These are phyloP conservation scores for Octonoba sinensis DNA, from an alignment of 2,888 invertebrate genomes.

Conservation along the genomic window DNA sequence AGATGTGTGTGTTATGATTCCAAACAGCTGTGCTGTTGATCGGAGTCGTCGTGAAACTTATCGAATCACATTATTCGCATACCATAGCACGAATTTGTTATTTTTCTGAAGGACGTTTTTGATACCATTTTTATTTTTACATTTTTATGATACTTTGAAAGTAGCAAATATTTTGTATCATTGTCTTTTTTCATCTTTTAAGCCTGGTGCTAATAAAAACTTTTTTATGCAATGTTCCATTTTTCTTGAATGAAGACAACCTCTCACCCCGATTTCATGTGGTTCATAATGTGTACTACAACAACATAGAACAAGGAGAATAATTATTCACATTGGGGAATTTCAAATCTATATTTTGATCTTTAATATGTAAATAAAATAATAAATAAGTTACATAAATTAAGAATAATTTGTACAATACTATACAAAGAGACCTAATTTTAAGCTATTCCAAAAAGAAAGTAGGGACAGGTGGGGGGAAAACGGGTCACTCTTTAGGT, in stretches of 20 bases:
- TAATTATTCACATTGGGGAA: too few species aligned
- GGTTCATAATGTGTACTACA: too few species aligned
- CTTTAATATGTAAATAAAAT: too few species aligned
- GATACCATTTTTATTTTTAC: conserved; percentile 42
- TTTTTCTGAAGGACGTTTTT: conserved; percentile 27
- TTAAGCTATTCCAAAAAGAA: too few species aligned
- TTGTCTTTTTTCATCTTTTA: conserved; percentile 28
- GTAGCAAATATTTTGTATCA: conserved; percentile 55
- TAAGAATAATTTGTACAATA: too few species aligned
- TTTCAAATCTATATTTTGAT: too few species aligned
- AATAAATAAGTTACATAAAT: too few species aligned
- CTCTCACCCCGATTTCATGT: not conserved
- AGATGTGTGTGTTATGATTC: conserved; percentile 30
- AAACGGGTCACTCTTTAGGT: too few species aligned
- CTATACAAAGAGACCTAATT: too few species aligned
- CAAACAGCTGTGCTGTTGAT: conserved; percentile 44
- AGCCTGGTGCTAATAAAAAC: conserved; percentile 39
- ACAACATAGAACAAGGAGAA: too few species aligned
- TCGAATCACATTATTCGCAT: too few species aligned
- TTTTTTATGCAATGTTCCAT: not conserved
- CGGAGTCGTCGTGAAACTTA: not conserved
- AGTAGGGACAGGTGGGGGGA: too few species aligned
- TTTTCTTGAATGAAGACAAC: not conserved
- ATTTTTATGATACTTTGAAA: conserved; percentile 28
- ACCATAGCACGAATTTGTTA: conserved; percentile 1